Evolutionary conservation across 37 sponge, comb jelly and placozoan species (phyloP).

Genomic region (Aplysina aerophoba): DNA sequence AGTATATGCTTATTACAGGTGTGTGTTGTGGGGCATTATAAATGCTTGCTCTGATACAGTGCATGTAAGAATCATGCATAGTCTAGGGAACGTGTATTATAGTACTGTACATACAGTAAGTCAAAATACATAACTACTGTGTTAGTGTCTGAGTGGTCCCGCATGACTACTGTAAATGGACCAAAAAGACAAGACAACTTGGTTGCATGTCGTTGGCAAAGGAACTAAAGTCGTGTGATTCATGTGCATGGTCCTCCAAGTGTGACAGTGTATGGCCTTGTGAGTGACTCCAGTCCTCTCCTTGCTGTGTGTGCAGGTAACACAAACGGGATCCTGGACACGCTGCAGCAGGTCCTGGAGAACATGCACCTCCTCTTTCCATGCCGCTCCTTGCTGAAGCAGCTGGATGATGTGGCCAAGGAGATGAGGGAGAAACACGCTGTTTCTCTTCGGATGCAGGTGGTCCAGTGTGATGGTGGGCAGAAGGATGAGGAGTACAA

Average conservation of each 20-base stretch:
- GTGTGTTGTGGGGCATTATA: neutral
- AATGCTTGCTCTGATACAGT: too few relatives aligned
- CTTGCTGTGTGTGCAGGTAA: slow-evolving; percentile 55
- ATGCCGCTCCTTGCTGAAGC: slow-evolving; percentile 33
- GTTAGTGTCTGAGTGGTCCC: too few relatives aligned
- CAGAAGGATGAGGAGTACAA: slow-evolving; percentile 19
- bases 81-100: too few relatives aligned
- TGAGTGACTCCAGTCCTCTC: too few relatives aligned
- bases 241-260: neutral
- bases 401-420: slow-evolving; percentile 37
- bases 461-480: slow-evolving; percentile 10
- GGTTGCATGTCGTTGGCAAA: too few relatives aligned
- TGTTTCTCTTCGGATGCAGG: neutral
- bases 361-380: slow-evolving; percentile 4
- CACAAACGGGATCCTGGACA: slow-evolving; percentile 66
- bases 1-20: slow-evolving; percentile 27
- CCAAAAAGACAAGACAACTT: too few relatives aligned
- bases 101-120: too few relatives aligned
- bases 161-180: too few relatives aligned
- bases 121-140: too few relatives aligned
- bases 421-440: slow-evolving; percentile 51
- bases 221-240: too few relatives aligned
- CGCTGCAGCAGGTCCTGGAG: slow-evolving; percentile 45
- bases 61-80: too few relatives aligned
- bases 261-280: neutral